Evolutionary conservation across 1,140 invertebrate species (phyloP), one percentile per base, ranked within the genome.

Genomic region (Helicoverpa armigera): DNA sequence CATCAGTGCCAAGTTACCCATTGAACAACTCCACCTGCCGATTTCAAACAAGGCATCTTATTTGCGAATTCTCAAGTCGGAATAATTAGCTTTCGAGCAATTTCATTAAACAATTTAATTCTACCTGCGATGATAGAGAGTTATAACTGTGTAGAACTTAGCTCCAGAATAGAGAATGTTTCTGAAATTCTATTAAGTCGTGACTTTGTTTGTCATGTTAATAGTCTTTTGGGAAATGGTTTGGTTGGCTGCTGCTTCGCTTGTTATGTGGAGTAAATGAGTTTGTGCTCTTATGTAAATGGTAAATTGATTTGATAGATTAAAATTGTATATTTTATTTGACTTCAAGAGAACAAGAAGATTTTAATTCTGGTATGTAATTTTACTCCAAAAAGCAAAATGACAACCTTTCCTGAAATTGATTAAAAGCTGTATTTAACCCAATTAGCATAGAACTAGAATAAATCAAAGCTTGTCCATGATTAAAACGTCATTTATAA

Each of bases 91-190:
- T 76, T n/a, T 58, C 16, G 48, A 61, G 58, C 43, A 48, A 63
- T 53, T 76, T 74, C n/a, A 74, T 74, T 76, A 76, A 61, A 76
- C 73, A 61, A 63, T 76, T 76, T 63, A 11, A 76, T 72, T 72
- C 16, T 72, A 76, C 73, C 43, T 53, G 18, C 3, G 53, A 53
- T 60, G 11, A 63, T 76, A 63, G 63, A 76, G 43, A 76, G 11
- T 76, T 76, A 76, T 76, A 31, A 63, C 70, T 56, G 23, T 63
- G 73, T 48, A 18, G 2, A 14, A 63, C 58, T 61, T 76, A 14
- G 53, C 73, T 75, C 50, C 16, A 12, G 31, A 75, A 75, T 60
- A 48, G 31, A 58, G 73, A 50, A 48, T 48, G 73, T 48, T 75
- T 48, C 58, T n/a, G 58, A 51, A 63, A 76, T 76, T 63, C 43